These are phyloP conservation scores for Eurois occulta DNA, from an alignment of 2,888 invertebrate genomes.

Conservation along the genomic window DNA sequence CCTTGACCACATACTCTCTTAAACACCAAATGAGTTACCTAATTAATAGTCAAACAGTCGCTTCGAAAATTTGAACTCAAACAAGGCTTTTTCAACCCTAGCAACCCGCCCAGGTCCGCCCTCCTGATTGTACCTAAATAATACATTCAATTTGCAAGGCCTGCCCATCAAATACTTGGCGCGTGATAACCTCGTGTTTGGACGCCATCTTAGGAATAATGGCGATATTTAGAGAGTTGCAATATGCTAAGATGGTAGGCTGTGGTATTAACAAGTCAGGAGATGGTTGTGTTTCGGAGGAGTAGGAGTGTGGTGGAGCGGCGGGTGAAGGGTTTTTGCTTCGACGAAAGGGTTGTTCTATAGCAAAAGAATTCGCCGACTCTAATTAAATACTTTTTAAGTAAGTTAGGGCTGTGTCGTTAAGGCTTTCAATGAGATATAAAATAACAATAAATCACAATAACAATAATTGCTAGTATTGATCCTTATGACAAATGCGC, in stretches of 20 bases:
- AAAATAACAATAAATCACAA: not conserved
- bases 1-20: not conserved
- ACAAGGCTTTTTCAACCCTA: constrained; percentile 22
- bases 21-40: not conserved
- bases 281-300: constrained; percentile 85
- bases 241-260: constrained; percentile 91
- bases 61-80: constrained; percentile 1
- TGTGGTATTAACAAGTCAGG: constrained; percentile 89
- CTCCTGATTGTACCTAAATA: constrained; percentile 87
- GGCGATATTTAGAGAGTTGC: constrained; percentile 89
- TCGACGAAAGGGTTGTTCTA: not conserved
- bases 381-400: too few species aligned
- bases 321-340: not conserved
- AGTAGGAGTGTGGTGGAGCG: constrained; percentile 72
- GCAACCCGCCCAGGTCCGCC: constrained; percentile 66
- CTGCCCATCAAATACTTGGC: constrained; percentile 87
- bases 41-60: not conserved
- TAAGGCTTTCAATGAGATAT: not conserved
- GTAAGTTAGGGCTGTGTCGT: too few species aligned
- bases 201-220: constrained; percentile 86
- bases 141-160: constrained; percentile 88
- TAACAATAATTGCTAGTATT: too few species aligned
- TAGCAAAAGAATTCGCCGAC: not conserved
- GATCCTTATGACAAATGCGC: not conserved
- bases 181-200: constrained; percentile 83